phyloP scores from a whole-genome alignment of 2,888 invertebrate species.

The Phlogophora meticulosa region DNA sequence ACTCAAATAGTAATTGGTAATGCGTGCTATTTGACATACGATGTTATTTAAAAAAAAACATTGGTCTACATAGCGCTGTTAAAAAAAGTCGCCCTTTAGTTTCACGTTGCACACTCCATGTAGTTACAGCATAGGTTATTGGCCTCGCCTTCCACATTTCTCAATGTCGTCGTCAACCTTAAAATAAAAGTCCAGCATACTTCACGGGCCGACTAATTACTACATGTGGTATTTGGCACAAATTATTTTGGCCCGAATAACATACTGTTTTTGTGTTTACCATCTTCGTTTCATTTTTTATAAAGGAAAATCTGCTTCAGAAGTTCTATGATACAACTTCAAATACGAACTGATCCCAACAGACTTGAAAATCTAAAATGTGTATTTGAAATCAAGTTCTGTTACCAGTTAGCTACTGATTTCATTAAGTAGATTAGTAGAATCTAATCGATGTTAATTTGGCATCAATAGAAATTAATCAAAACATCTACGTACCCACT shows the following conservation, averaged over 20 bases:
- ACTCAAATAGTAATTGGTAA: background rate
- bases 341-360: background rate
- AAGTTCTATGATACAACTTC: constrained; percentile 10
- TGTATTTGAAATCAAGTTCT: background rate
- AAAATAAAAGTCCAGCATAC: constrained; percentile 55
- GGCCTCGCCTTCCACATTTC: constrained; percentile 32
- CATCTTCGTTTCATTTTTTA: constrained; percentile 7
- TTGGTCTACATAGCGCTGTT: constrained; percentile 8
- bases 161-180: constrained; percentile 45
- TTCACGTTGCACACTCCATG: constrained; percentile 19
- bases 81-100: constrained; percentile 14
- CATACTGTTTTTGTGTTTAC: constrained; percentile 21
- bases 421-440: constrained; percentile 28
- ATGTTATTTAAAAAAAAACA: background rate
- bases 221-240: constrained; percentile 54
- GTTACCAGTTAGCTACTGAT: constrained; percentile 1
- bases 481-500: constrained; percentile 25
- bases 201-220: constrained; percentile 51
- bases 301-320: constrained; percentile 5
- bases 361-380: background rate
- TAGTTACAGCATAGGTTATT: constrained; percentile 41
- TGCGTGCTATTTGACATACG: background rate
- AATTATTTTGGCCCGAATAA: constrained; percentile 30
- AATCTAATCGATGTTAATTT: constrained; percentile 45
- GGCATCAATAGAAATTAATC: constrained; percentile 47